Evolutionary conservation across 2,113 vertebrate genomes (phyloP), one percentile per base, ranked within the genome.

Genomic region (Dipodomys stephensi): DNA sequence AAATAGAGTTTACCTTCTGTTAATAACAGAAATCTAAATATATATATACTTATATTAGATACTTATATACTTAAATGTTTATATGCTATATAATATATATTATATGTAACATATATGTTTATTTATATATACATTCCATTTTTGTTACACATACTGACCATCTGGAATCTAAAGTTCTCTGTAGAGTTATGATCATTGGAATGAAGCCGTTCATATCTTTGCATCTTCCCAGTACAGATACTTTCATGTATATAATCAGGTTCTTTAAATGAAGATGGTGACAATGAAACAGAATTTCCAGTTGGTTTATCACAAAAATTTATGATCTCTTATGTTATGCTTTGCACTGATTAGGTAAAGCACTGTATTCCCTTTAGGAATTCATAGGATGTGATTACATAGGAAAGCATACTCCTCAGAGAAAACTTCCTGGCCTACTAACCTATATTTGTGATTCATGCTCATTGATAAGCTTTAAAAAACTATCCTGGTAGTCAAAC

Each of bases 351-450:
- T 91, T 89, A 95, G 92, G 94, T 79, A 82, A 83, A 92, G 90
- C 88, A 92, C 4, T 46, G 1, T 3, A 23, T 57, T 86, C 92
- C 74, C 85, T 92, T 85, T 65, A 94, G 94, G 93, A 93, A 44
- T 95, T 95, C 46, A 88, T 77, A 91, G 46, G 95, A 94, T 96
- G 92, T 97, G 94, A 96, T 97, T 94, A 96, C 91, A 94, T 90
- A 91, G 89, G 96, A 97, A 96, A 95, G 65, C 69, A 83, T 53
- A 18, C 39, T 82, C 96, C 88, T 85, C 10, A 57, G 94, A 84
- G 95, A 85, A 87, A 92, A 85, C 23, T 73, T 92, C 57, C 30
- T 87, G 90, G 78, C 93, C 96, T 96, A 95, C 92, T 97, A 95
- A 97, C 97, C 96, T 97, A 94, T 87, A 96, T 97, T 95, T 95